phyloP scores from a whole-genome alignment of 2,797 vertebrate genomes.

The Leptoclinus maculatus region DNA sequence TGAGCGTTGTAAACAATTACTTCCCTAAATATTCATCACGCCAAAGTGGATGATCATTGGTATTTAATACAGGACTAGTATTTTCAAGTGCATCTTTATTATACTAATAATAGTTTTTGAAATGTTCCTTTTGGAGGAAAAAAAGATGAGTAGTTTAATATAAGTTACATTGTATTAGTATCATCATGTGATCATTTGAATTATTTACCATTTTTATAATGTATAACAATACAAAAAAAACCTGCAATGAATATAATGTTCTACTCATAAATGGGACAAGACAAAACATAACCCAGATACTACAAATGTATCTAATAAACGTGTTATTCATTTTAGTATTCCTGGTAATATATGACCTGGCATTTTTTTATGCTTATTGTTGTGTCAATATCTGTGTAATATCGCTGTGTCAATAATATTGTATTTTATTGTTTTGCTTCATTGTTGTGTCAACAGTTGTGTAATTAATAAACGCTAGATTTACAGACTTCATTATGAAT shows the following conservation, averaged over 20 bases:
- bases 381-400: background rate
- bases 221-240: background rate
- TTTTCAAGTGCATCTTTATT: slow-evolving; percentile 91
- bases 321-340: background rate
- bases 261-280: background rate
- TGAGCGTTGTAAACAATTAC: slow-evolving; percentile 99
- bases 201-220: background rate
- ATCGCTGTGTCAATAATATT: slow-evolving; percentile 6
- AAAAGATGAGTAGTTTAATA: slow-evolving; percentile 23
- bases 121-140: slow-evolving; percentile 71
- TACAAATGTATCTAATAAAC: background rate
- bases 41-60: slow-evolving; percentile 94
- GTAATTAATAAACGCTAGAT: slow-evolving; percentile 12
- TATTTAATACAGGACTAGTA: slow-evolving; percentile 88
- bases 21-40: slow-evolving; percentile 98
- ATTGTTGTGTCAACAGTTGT: slow-evolving; percentile 17
- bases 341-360: background rate
- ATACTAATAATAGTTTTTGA: slow-evolving; percentile 88
- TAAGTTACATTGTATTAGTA: slow-evolving; percentile 16
- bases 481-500: slow-evolving; percentile 9
- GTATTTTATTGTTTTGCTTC: slow-evolving; percentile 1
- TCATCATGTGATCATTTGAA: slow-evolving; percentile 4
- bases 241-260: background rate
- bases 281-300: background rate
- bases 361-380: background rate